phyloP scores from a whole-genome alignment of 1,140 invertebrate species.

The Orchestia grillus region DNA sequence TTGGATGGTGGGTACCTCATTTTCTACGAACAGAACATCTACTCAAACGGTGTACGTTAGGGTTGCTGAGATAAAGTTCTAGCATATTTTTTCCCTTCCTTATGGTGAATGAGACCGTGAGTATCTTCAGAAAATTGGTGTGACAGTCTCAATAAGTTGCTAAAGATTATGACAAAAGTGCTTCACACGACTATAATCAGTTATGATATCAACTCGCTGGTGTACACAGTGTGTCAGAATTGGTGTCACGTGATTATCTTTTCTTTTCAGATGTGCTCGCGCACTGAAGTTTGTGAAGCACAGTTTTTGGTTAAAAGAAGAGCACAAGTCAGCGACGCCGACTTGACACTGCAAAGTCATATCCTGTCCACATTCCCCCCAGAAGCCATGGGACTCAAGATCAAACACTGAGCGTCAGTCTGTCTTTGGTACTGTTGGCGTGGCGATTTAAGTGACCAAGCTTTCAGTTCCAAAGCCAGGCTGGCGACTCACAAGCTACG shows the following conservation, averaged over 20 bases:
- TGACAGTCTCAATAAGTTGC: not conserved
- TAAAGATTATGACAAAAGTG: not conserved
- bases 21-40: too few relatives aligned
- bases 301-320: not conserved
- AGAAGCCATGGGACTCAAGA: not conserved
- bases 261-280: not conserved
- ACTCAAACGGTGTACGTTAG: too few relatives aligned
- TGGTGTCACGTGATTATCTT: not conserved
- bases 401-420: not conserved
- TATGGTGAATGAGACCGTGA: too few relatives aligned
- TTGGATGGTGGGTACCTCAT: too few relatives aligned
- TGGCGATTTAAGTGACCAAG: not conserved
- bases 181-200: not conserved
- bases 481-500: not conserved
- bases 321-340: not conserved
- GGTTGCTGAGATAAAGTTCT: too few relatives aligned
- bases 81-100: too few relatives aligned
- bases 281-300: not conserved
- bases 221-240: too few relatives aligned
- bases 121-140: too few relatives aligned
- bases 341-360: not conserved
- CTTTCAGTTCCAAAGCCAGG: not conserved
- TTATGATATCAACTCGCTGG: not conserved
- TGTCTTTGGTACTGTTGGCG: not conserved
- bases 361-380: too few relatives aligned